A percentile compares a stretch with the other conserved stretches of the same genome.
Evolutionary conservation across 2,797 vertebrate genomes (phyloP).

Genomic region (Gastrophryne carolinensis): DNA sequence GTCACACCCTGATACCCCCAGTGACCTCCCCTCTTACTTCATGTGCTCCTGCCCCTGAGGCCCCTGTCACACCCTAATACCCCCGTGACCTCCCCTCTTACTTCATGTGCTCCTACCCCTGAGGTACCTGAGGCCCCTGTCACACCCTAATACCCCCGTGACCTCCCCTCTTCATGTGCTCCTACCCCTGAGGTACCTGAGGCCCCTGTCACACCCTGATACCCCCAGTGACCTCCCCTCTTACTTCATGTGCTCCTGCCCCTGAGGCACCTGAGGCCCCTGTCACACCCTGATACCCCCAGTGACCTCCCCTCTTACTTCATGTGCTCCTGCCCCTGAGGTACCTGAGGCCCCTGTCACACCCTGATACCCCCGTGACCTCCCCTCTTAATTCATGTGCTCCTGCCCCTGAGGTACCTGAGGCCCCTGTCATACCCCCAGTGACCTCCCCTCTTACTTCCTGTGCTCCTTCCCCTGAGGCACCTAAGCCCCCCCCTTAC

Average conservation of each 20-base stretch:
- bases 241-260: too few species aligned
- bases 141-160: background rate
- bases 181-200: slow-evolving; percentile 29
- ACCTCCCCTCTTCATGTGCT: too few species aligned
- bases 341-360: too few species aligned
- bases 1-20: too few species aligned
- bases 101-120: slow-evolving; percentile 11
- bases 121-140: background rate
- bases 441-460: background rate
- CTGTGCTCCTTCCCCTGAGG: background rate
- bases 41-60: background rate
- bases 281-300: background rate
- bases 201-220: background rate
- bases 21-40: background rate
- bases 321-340: too few species aligned
- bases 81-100: too few species aligned
- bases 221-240: background rate
- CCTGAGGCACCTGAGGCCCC: too few species aligned
- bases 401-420: background rate
- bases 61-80: too few species aligned
- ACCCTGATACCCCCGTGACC: background rate
- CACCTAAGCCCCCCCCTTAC: too few species aligned
- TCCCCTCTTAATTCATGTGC: background rate
- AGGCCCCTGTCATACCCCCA: too few species aligned
- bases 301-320: too few species aligned